Evolutionary conservation across 2,113 vertebrate genomes (phyloP).

Genomic region (Pelodiscus sinensis): DNA sequence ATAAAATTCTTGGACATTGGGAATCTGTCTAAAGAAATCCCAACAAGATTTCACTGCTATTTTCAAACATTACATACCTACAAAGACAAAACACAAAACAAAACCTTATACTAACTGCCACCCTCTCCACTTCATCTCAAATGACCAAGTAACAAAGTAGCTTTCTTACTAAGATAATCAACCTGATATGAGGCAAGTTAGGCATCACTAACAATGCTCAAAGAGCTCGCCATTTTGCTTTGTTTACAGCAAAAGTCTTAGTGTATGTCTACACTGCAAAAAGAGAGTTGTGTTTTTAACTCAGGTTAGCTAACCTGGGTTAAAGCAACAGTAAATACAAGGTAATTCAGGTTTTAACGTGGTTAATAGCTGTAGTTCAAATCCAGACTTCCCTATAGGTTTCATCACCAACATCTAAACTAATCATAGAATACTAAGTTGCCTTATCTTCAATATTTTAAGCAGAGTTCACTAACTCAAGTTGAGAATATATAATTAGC

Average conservation of each 20-base stretch:
- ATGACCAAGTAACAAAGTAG: background rate
- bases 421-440: too few relatives aligned
- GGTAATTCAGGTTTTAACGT: background rate
- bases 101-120: conserved; percentile 13
- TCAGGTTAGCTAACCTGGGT: background rate
- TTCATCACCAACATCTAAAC: background rate
- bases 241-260: background rate
- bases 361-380: background rate
- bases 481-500: background rate
- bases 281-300: background rate
- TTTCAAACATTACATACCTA: conserved; percentile 18
- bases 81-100: background rate
- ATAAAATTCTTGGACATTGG: background rate
- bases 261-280: background rate
- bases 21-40: background rate
- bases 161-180: conserved; percentile 7
- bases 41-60: background rate
- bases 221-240: background rate
- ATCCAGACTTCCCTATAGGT: background rate
- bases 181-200: background rate
- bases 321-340: background rate
- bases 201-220: background rate
- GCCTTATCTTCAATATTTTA: background rate
- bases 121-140: background rate
- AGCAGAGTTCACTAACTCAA: background rate